Percentiles rank a stretch among this genome's conserved stretches.
phyloP scores from a whole-genome alignment of 64 coral and sea anemone genomes.

The Cladopsammia gracilis region DNA sequence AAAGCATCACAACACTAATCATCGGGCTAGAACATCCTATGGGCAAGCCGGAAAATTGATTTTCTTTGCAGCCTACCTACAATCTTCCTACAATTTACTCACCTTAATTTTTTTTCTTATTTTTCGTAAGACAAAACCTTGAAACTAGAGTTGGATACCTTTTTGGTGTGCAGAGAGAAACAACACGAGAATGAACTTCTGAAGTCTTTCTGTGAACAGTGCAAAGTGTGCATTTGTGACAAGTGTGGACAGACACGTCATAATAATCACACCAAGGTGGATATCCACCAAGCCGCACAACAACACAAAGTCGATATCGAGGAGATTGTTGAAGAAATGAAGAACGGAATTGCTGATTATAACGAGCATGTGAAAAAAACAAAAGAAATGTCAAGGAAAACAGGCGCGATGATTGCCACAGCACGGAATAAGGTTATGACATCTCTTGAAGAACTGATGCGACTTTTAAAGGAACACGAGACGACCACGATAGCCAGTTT shows the following conservation, averaged over 20 bases:
- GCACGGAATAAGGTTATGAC: conserved; percentile 7
- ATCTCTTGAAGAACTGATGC: conserved; percentile 34
- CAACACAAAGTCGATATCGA: not conserved
- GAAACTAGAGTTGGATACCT: not conserved
- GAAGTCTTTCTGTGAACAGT: conserved; percentile 21
- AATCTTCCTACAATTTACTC: no score
- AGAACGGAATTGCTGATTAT: not conserved
- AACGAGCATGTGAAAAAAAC: conserved; percentile 5
- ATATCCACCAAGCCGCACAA: conserved; percentile 7
- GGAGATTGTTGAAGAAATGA: conserved; percentile 4
- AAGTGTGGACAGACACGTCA: conserved; percentile 43
- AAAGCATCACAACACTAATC: no score
- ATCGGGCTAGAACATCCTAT: no score
- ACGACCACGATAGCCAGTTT: not conserved
- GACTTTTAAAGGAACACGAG: conserved; percentile 52
- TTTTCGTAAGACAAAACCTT: not conserved
- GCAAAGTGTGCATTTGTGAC: conserved; percentile 52
- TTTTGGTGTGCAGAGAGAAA: not conserved
- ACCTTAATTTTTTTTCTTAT: not conserved
- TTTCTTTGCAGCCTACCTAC: no score
- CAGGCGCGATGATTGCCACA: not conserved
- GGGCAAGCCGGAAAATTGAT: no score
- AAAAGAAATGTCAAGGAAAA: not conserved
- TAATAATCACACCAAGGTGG: not conserved
- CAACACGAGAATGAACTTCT: conserved; percentile 1